phyloP scores from a whole-genome alignment of 92 coral and sea anemone genomes.

The Desmophyllum pertusum region DNA sequence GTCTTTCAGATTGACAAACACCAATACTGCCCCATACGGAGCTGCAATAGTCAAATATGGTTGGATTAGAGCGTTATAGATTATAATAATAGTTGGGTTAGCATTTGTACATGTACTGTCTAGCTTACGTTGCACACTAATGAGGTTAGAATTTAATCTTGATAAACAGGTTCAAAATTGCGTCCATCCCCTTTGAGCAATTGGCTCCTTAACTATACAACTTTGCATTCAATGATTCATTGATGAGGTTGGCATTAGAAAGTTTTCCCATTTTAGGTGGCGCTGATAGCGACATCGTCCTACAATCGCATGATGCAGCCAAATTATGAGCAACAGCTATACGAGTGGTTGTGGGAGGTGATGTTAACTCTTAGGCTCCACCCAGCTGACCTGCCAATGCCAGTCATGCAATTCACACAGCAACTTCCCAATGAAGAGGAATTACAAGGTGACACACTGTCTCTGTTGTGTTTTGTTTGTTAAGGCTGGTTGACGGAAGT shows the following conservation, averaged over 20 bases:
- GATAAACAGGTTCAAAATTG: too few relatives aligned
- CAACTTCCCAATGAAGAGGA: conserved; percentile 17
- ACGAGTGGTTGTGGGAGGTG: conserved; percentile 96
- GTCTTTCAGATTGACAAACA: too few relatives aligned
- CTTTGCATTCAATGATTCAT: not conserved
- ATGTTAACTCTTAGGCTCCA: conserved; percentile 84
- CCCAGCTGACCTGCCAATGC: conserved; percentile 79
- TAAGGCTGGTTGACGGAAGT: too few relatives aligned
- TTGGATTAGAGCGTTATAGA: too few relatives aligned
- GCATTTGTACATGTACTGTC: too few relatives aligned
- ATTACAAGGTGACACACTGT: conserved; percentile 9
- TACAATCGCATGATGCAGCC: conserved; percentile 94
- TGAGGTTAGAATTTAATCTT: not conserved
- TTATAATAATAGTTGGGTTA: too few relatives aligned
- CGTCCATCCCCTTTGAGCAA: too few relatives aligned
- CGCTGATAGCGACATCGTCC: conserved; percentile 84
- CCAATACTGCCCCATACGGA: too few relatives aligned
- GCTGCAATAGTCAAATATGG: too few relatives aligned
- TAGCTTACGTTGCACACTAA: too few relatives aligned
- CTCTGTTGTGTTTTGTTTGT: too few relatives aligned
- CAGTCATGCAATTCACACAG: conserved; percentile 60
- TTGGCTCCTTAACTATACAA: too few relatives aligned
- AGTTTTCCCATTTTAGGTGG: conserved; percentile 52
- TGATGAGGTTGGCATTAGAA: not conserved
- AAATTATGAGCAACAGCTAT: conserved; percentile 82